Evolutionary conservation across 53 echinoderm and acorn worm genomes (phyloP).

Genomic region (Hippasteria phrygiana): DNA sequence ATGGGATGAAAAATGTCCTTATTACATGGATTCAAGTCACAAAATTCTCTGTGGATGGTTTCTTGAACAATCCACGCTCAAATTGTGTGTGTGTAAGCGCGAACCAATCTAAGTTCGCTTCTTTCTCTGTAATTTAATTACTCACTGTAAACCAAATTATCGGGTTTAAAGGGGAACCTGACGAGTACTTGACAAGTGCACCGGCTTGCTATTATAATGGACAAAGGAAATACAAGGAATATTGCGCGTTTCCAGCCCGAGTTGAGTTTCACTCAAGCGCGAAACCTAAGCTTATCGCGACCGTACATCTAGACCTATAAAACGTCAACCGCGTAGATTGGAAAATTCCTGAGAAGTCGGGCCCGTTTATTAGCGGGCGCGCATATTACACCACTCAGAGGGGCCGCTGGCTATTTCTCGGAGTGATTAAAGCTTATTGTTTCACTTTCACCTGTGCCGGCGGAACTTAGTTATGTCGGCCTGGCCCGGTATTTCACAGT

Average conservation of each 20-base stretch:
- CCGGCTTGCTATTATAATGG: not conserved
- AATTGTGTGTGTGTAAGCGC: too few relatives aligned
- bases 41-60: too few relatives aligned
- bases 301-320: slow-evolving; percentile 38
- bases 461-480: not conserved
- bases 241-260: slow-evolving; percentile 39
- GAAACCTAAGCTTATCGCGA: slow-evolving; percentile 56
- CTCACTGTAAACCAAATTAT: not conserved
- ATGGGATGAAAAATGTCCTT: too few relatives aligned
- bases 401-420: slow-evolving; percentile 18
- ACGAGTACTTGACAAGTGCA: not conserved
- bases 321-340: slow-evolving; percentile 51
- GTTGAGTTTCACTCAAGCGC: slow-evolving; percentile 47
- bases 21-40: too few relatives aligned
- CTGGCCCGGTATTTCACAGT: slow-evolving; percentile 7
- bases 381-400: slow-evolving; percentile 20
- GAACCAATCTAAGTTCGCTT: not conserved
- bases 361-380: slow-evolving; percentile 4
- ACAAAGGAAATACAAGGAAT: slow-evolving; percentile 57
- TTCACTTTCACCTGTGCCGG: slow-evolving; percentile 35
- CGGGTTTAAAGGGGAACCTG: not conserved
- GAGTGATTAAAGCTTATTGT: slow-evolving; percentile 66
- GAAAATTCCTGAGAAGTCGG: slow-evolving; percentile 62
- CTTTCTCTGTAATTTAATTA: not conserved
- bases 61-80: too few relatives aligned